Evolutionary conservation across 2,888 invertebrate species (phyloP), one percentile per base, ranked within the genome.

Genomic region (Sialis fuliginosa): DNA sequence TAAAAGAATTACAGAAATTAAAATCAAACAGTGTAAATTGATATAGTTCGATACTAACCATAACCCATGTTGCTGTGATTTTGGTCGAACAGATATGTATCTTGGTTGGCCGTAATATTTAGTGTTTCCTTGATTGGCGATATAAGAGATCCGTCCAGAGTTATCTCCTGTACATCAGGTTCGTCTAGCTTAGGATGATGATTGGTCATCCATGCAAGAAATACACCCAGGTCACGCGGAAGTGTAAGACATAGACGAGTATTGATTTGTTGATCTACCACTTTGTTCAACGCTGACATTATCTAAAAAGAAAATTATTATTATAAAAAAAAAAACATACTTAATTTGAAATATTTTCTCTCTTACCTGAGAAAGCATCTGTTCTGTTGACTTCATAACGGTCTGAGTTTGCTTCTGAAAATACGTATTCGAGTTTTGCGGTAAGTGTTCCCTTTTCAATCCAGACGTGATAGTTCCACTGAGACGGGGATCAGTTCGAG

Each of bases 251-350:
- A 59, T 6, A 54, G 51, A 40, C 54, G 54, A 33, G 56, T 52
- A 33, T 56, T 53, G 0, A 60, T 56, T 55, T 59, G 57, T 44
- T 56, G 56, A 32, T 54, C 50, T n/a, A 61, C 56, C 6, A 61
- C 53, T 48, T 55, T 54, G 43, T 59, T 59, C 31, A 61, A 43
- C 45, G 56, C 56, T 39, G 52, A 50, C 44, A 59, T 58, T 5
- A 60, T 55, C 45, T 58, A 37, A 7, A 10, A 10, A n/a, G 12
- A 37, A 37, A 37, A 22, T n/a, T 22, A 22, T 22, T 2, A 22
- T 22, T 4, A 22, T 2, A 2, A 22, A 2, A 22, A 22, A 22
- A 22, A 22, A 22, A 22, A 2, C 22, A 22, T 22, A 22, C 2
- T 22, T 22, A 22, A 22, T 22, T 22, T 22, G 4, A 22, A 22